Base-by-base conservation (phyloP, 2,888 invertebrate genomes). In the Dioctria linearis region DNA sequence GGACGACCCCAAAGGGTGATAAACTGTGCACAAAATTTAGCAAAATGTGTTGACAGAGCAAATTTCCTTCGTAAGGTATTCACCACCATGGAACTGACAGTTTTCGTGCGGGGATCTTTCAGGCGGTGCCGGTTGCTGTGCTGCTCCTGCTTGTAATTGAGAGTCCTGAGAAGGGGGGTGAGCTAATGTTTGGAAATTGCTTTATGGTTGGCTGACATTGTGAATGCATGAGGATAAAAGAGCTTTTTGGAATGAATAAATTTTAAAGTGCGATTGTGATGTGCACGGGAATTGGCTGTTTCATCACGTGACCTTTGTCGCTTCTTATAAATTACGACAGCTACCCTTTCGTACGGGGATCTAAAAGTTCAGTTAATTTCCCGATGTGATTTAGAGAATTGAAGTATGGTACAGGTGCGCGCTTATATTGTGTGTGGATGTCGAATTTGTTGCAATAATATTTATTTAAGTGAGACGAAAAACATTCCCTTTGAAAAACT, bases 11-110 rank as follows among this genome's bases (percentile, higher is more conserved):
- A 57, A 78, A 66, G 78, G 78, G 78, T 78, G 78, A 78, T 78
- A 78, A 78, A 78, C 78, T 78, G 67, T 78, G 66, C 66, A 78
- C 78, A 66, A 78, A 67, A 66, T 78, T 67, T 66, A 66, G 57
- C 67, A 67, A 69, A 79, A 79, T 79, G 79, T 79, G 79, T 79
- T 79, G 79, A 79, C 79, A 69, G 67, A 79, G 67, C 59, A 69
- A 66, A 78, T 78, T 78, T 76, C 54, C 78, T 66, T 78, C 51
- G 78, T 63, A 51, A 73, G 73, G 73, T 59, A 57, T 57, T 73
- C 73, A 73, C 73, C 76, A 49, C 76, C 43, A 49, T 63, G 63
- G 49, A 76, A 63, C 76, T 78, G 66, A 78, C 78, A 66, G 66
- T 49, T 78, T 66, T 51, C 40, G 46, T 40, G 54, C 13, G 57